Evolutionary conservation across 2,113 vertebrate genomes (phyloP).

Genomic region (Campylomormyrus numenius): DNA sequence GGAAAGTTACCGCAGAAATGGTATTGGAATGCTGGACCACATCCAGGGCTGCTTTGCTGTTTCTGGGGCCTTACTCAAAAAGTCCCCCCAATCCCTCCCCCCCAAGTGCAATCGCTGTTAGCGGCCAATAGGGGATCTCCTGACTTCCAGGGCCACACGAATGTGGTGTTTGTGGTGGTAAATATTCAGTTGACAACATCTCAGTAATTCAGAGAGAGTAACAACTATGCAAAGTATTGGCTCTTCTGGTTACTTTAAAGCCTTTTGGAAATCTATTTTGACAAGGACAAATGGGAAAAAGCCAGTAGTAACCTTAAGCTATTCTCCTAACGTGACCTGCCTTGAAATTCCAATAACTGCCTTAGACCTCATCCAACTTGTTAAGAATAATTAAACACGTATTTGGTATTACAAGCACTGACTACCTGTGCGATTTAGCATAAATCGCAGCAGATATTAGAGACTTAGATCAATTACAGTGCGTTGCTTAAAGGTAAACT

Average conservation of each 20-base stretch:
- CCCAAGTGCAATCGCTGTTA: neutral
- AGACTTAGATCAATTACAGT: constrained; percentile 10
- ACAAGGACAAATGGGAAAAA: constrained; percentile 10
- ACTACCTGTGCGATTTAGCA: neutral
- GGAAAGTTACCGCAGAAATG: neutral
- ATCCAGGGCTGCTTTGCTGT: neutral
- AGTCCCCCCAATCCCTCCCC: neutral
- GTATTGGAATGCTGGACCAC: neutral
- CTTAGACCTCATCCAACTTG: neutral
- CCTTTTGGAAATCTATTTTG: neutral
- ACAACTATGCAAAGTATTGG: neutral
- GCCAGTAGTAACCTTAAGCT: neutral
- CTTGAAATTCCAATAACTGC: neutral
- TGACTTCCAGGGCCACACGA: neutral
- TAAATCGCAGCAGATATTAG: constrained; percentile 17
- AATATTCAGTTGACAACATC: neutral
- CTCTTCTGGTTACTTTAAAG: neutral
- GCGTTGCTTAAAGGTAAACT: neutral
- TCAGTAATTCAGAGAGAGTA: neutral
- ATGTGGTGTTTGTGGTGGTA: neutral
- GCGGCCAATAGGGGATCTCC: neutral
- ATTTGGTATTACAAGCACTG: constrained; percentile 5
- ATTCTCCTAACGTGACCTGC: neutral
- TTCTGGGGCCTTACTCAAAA: neutral
- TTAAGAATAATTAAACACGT: constrained; percentile 2